A percentile compares a stretch with the other conserved stretches of the same genome.
Conservation (phyloP, 2,888 invertebrate species). For the Lochmaea capreae region DNA sequence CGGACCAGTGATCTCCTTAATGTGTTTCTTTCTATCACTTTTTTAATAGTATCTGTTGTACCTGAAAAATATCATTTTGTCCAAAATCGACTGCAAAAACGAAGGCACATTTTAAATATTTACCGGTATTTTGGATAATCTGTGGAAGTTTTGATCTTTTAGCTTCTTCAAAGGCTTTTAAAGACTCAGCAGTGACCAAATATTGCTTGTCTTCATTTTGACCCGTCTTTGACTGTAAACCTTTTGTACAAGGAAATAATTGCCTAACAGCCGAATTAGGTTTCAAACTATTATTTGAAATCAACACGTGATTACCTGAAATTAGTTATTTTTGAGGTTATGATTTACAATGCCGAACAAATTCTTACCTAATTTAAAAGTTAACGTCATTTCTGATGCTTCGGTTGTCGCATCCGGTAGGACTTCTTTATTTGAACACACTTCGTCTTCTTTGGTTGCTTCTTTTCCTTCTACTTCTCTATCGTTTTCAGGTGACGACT, state of each 20-base stretch:
- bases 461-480: conserved; percentile 38
- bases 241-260: conserved; percentile 81
- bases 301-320: conserved; percentile 67
- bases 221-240: conserved; percentile 58
- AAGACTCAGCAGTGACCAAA: conserved; percentile 77
- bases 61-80: conserved; percentile 2
- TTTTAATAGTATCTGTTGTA: conserved; percentile 76
- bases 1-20: conserved; percentile 82
- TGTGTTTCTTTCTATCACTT: conserved; percentile 87
- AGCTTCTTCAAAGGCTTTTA: conserved; percentile 76
- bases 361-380: conserved; percentile 69
- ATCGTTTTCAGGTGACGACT: conserved; percentile 61
- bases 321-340: neutral
- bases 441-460: conserved; percentile 41
- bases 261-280: conserved; percentile 88
- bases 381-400: conserved; percentile 68
- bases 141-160: conserved; percentile 69
- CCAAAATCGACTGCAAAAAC: conserved; percentile 51
- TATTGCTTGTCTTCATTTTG: conserved; percentile 61
- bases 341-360: neutral
- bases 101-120: neutral
- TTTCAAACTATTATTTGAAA: conserved; percentile 70
- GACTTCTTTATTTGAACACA: conserved; percentile 30
- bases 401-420: conserved; percentile 57
- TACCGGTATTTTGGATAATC: conserved; percentile 66